Base-by-base conservation (phyloP, 2,797 vertebrate species). In the Tangara arthus region DNA sequence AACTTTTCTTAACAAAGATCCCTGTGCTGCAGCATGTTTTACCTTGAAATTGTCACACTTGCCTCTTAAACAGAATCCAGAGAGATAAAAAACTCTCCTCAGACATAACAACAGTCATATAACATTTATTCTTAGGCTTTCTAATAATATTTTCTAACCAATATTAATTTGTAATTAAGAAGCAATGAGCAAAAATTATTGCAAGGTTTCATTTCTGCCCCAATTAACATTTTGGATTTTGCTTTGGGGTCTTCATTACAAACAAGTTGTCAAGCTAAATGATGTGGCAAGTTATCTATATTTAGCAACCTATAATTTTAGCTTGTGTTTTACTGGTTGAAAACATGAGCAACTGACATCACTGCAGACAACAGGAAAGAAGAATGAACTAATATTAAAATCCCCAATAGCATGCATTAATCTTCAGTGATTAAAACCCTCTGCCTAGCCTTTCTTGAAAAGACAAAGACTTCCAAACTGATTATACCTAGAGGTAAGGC, bases 161-260 rank as follows among this genome's bases (percentile, higher is more conserved):
- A 44, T 94, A 91, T 92, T 65, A 66, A 81, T 89, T 64, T 70
- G 23, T 71, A 97, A 96, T 93, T 93, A 94, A 93, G 87, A 56
- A 87, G 52, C 39, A 93, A 75, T 21, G 30, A 94, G 35, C 60
- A 85, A 95, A 95, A 95, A 44, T 30, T 79, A 83, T 80, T 87
- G 69, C 69, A 95, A 61, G 47, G 27, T 90, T 96, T 95, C 44
- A 94, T 94, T 97, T 96, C 79, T 92, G 82, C 89, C 90, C 60
- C 78, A 96, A 79, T 97, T 97, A 96, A 82, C 81, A 89, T 91
- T 93, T 89, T 65, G 15, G 18, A 91, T 93, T 96, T 97, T 94
- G 56, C 79, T 93, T 86, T 96, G 78, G 83, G 85, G 90, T 88
- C 91, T 95, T 95, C 80, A 79, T 96, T 96, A 92, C 23, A 95